Evolutionary conservation across 2,888 invertebrate species (phyloP), one percentile per base, ranked within the genome.

Genomic region (Hemaris fuciformis): DNA sequence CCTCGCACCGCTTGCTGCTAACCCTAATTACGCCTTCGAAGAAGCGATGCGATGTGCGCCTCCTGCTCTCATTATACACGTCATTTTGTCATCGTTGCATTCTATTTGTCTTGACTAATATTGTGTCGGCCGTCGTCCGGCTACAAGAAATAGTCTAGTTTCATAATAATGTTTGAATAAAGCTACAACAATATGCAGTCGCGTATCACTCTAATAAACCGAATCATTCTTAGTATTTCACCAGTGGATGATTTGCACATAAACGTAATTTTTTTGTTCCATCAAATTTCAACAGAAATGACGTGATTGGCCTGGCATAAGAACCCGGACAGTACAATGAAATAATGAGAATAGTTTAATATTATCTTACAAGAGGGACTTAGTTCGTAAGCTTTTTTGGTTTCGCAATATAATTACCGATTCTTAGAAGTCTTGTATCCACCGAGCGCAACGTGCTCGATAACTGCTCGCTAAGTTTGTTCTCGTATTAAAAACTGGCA

Each of bases 291-390:
- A 68, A 73, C 66, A 70, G 64, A 69, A 77, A 70, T 82, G 80
- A 80, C 80, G 81, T 73, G 71, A 75, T 75, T 70, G 61, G 62
- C 68, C 65, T 72, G 70, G 66, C 65, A 70, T 68, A 83, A 84
- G 84, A 84, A 84, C 72, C 78, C 84, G 81, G 82, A 84, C 75
- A 66, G 68, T 71, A 70, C 68, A 74, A 57, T 27, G 60, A 53
- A 38, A 53, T 60, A 34, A 53, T 48, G 41, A 53, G 27, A 60
- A 60, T 25, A 53, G 48, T 60, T 23, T 41, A 53, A 60, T 60
- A 53, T 60, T 60, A 60, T 60, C 41, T 60, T 48, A 60, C 48
- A 53, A 53, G 25, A 53, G 48, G 48, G 41, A 53, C 48, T 38
- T 46, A 48, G 60, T 18, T 60, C 18, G 60, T 46, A 48, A 60